Conservation (phyloP, 2,113 vertebrate genomes). For the Ceuthmochares aereus region DNA sequence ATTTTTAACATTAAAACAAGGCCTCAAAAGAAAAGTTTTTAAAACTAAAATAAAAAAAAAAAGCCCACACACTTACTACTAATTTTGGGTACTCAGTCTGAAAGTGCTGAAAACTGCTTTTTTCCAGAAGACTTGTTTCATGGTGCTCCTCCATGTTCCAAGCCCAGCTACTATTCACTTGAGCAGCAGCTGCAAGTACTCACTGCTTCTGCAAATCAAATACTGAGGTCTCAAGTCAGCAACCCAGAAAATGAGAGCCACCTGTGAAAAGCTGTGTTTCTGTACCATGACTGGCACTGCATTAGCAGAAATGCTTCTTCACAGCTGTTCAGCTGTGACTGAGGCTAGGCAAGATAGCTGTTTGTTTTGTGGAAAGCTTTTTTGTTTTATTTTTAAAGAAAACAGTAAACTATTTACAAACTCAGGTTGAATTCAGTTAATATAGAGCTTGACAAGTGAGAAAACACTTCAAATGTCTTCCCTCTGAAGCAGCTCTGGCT, state of each 20-base stretch:
- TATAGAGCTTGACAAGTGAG: not conserved
- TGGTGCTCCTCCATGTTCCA: not conserved
- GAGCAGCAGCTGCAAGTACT: constrained; percentile 64
- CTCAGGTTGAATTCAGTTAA: not conserved
- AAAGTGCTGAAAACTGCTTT: constrained; percentile 59
- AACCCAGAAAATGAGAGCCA: constrained; percentile 69
- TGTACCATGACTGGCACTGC: not conserved
- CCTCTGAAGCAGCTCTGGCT: not conserved
- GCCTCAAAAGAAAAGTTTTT: not conserved
- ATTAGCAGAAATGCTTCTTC: constrained; percentile 23
- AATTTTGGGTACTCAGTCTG: not conserved
- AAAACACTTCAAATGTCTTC: not conserved
- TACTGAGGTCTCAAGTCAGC: constrained; percentile 63
- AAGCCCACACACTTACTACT: not conserved
- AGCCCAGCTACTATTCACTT: constrained; percentile 52
- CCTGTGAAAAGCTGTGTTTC: constrained; percentile 36
- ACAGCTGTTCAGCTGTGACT: constrained; percentile 41
- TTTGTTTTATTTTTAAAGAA: not conserved
- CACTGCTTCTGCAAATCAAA: constrained; percentile 60
- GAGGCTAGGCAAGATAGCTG: not conserved
- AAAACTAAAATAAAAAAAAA: too few species aligned
- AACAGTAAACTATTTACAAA: constrained; percentile 32
- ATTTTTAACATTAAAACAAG: not conserved
- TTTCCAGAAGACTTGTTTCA: constrained; percentile 9
- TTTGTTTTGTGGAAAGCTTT: not conserved